Conservation (phyloP, 2,797 vertebrate genomes). For the Clarias laeviceps region DNA sequence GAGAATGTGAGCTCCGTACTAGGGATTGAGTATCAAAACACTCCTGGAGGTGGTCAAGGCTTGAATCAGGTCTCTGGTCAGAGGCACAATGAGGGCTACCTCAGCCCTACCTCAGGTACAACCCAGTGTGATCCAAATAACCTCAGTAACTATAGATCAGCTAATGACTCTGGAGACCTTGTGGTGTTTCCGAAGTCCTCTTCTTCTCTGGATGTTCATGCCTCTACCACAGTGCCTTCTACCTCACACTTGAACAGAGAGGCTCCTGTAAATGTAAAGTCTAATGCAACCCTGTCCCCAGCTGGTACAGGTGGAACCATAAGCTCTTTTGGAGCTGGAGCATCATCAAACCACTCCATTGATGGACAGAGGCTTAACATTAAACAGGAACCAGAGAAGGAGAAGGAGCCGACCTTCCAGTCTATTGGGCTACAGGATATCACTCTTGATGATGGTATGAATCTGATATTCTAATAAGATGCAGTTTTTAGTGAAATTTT, state of each 20-base stretch:
- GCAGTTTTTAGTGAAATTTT: not conserved
- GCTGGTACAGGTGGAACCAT: constrained; percentile 65
- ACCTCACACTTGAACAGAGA: constrained; percentile 39
- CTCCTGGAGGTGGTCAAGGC: constrained; percentile 16
- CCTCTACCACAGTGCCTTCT: constrained; percentile 44
- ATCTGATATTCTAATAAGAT: constrained; percentile 19
- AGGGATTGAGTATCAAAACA: constrained; percentile 71
- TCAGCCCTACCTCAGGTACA: constrained; percentile 18
- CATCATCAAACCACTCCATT: constrained; percentile 66
- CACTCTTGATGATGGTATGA: constrained; percentile 95
- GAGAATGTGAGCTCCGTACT: constrained; percentile 70
- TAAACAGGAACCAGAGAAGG: constrained; percentile 87
- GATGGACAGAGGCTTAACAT: constrained; percentile 71
- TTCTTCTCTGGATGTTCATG: constrained; percentile 11
- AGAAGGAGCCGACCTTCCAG: constrained; percentile 77
- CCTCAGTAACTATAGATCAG: constrained; percentile 16
- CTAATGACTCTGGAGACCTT: not conserved
- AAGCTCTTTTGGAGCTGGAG: constrained; percentile 64
- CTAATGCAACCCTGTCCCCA: constrained; percentile 67
- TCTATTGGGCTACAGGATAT: constrained; percentile 88
- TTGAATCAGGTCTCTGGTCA: constrained; percentile 34
- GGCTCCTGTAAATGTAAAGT: constrained; percentile 54
- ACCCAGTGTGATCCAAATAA: constrained; percentile 19
- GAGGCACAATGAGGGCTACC: constrained; percentile 28
- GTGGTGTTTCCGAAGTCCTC: constrained; percentile 24